Evolutionary conservation across 1,140 invertebrate species (phyloP).

Genomic region (Oryzaephilus surinamensis): DNA sequence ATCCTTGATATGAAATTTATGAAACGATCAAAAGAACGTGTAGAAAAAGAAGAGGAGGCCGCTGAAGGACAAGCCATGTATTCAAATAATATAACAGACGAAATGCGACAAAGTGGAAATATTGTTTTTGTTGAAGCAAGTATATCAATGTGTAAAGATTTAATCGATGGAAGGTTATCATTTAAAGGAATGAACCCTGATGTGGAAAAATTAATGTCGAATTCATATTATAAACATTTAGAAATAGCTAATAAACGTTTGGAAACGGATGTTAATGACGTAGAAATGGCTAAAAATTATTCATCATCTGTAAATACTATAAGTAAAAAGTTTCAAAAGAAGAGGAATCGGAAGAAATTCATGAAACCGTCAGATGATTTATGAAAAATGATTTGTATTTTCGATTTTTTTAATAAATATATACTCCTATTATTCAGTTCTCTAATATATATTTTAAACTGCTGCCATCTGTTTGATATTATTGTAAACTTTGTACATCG

Average conservation of each 20-base stretch:
- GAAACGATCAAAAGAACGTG: conserved; percentile 75
- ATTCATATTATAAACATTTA: conserved; percentile 39
- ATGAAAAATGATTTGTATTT: conserved; percentile 2
- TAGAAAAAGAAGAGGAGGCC: conserved; percentile 63
- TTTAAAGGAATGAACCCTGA: conserved; percentile 84
- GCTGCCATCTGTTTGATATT: too few relatives aligned
- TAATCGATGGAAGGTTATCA: conserved; percentile 71
- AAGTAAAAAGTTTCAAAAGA: conserved; percentile 35
- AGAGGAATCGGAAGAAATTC: conserved; percentile 23
- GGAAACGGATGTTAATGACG: conserved; percentile 57
- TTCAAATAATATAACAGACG: conserved; percentile 36
- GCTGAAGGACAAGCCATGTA: conserved; percentile 53
- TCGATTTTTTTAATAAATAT: background rate
- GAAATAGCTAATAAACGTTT: conserved; percentile 37
- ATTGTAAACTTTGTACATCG: too few relatives aligned
- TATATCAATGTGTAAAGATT: conserved; percentile 59
- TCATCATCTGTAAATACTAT: conserved; percentile 36
- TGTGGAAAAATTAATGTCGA: conserved; percentile 61
- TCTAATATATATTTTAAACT: too few relatives aligned
- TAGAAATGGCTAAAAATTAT: conserved; percentile 52
- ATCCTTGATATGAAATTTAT: conserved; percentile 81
- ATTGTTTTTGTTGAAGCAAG: conserved; percentile 62
- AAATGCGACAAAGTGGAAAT: conserved; percentile 50
- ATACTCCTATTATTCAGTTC: too few relatives aligned
- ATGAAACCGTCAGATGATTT: conserved; percentile 21